These are phyloP conservation scores for Heliconius sara DNA, from an alignment of 2,888 invertebrate genomes.

Conservation along the genomic window DNA sequence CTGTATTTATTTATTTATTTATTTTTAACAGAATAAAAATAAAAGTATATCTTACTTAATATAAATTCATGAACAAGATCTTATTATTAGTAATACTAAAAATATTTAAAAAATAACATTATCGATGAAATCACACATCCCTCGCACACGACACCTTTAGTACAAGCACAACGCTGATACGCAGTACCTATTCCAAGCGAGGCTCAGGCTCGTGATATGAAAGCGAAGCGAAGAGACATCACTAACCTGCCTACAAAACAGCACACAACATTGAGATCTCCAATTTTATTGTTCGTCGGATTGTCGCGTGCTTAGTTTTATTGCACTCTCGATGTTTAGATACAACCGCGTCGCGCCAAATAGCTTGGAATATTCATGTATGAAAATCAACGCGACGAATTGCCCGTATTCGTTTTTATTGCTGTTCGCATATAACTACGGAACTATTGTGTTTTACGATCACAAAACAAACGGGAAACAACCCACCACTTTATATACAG, in stretches of 20 bases:
- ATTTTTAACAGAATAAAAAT: too few species aligned
- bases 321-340: slow-evolving; percentile 73
- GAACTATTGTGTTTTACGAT: slow-evolving; percentile 29
- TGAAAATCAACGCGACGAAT: slow-evolving; percentile 61
- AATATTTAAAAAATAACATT: neutral
- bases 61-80: neutral
- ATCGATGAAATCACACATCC: too few species aligned
- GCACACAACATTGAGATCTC: slow-evolving; percentile 61
- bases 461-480: slow-evolving; percentile 33
- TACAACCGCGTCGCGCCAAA: slow-evolving; percentile 63
- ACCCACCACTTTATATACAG: slow-evolving; percentile 49
- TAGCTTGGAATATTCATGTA: slow-evolving; percentile 73
- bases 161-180: slow-evolving; percentile 50
- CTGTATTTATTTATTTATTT: too few species aligned
- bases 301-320: slow-evolving; percentile 81
- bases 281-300: slow-evolving; percentile 75
- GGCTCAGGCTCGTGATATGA: slow-evolving; percentile 77
- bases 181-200: slow-evolving; percentile 58
- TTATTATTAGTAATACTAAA: neutral
- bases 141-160: slow-evolving; percentile 40
- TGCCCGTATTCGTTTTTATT: slow-evolving; percentile 58
- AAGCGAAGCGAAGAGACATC: slow-evolving; percentile 79
- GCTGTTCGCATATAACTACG: slow-evolving; percentile 52
- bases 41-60: neutral
- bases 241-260: slow-evolving; percentile 52